A percentile compares a stretch with the other conserved stretches of the same genome.
phyloP scores from a whole-genome alignment of 2,888 invertebrate genomes.

The Phytoseiulus persimilis region DNA sequence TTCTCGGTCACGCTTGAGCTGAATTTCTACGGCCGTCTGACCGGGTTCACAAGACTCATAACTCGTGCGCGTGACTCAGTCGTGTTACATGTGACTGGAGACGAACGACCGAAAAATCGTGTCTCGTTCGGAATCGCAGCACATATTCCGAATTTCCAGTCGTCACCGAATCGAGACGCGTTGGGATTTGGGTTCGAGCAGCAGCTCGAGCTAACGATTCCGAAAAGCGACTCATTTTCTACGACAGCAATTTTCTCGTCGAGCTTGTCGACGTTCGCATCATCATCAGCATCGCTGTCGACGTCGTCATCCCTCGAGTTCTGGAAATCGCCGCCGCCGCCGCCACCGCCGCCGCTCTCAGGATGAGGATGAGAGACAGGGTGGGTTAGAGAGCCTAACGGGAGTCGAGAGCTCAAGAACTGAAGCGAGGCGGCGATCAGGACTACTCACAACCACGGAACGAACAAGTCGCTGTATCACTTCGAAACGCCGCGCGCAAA shows the following conservation, averaged over 20 bases:
- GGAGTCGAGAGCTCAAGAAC: neutral
- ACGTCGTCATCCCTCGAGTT: neutral
- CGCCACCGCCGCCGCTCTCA: neutral
- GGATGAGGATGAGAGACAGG: neutral
- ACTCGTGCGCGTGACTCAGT: neutral
- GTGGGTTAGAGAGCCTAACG: neutral
- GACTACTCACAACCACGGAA: neutral
- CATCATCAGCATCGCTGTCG: neutral
- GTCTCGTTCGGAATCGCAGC: neutral
- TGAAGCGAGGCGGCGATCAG: neutral
- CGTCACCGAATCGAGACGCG: neutral
- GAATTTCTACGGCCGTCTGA: too few relatives aligned
- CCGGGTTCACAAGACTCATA: neutral
- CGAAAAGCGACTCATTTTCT: neutral
- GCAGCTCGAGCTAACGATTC: neutral
- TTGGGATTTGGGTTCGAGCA: neutral
- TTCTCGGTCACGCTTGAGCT: too few relatives aligned
- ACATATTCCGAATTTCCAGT: neutral
- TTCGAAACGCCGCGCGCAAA: neutral
- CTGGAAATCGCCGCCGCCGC: neutral
- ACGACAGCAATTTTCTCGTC: neutral
- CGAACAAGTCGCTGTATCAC: neutral
- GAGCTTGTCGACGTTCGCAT: neutral
- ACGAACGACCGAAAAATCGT: neutral
- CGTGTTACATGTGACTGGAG: neutral